Base-by-base conservation (phyloP, 2,888 invertebrate species). In the Patella pellucida region DNA sequence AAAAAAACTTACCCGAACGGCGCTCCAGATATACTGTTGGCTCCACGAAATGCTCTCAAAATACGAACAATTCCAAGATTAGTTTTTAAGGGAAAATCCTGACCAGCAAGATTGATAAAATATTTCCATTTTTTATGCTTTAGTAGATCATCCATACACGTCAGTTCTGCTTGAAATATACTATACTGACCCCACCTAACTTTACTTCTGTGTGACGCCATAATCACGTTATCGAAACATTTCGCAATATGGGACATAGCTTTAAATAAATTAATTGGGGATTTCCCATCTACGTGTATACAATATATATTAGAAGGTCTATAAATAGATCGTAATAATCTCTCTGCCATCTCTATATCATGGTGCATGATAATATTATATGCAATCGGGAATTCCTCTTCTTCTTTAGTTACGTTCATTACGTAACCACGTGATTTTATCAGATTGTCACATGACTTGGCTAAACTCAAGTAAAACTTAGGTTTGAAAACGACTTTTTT, bases 81-180 rank as follows among this genome's bases (percentile, higher is more conserved):
- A 12, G 62, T 62, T 9, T 23, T 62, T 23, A 62, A 62, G 0
- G 62, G 62, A 19, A 62, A 62, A 4, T 62, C 62, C 19, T 19
- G 23, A 62, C 62, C 62, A 11, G 62, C 62, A 23, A 62, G 23
- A 62, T 62, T 62, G 1, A 62, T 62, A 14, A 12, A 62, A 23
- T 62, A 62, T 62, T 62, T 19, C 62, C 62, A 62, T 11, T 62
- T 23, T 41, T 41, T 41, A 14, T 23, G 23, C 14, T 62, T 62
- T 15, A 62, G 23, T 12, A 23, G 11, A 62, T 62, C 62, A 23
- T 62, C 62, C 62, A 62, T 62, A 19, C 62, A 62, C 11, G 19
- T 62, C 23, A 62, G 14, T 23, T 62, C 62, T 62, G 62, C 62
- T 62, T 62, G 62, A 23, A 62, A 62, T 23, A 62, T 23, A 62